Evolutionary conservation across 2,113 vertebrate genomes (phyloP).

Genomic region (Bambusicola thoracicus): DNA sequence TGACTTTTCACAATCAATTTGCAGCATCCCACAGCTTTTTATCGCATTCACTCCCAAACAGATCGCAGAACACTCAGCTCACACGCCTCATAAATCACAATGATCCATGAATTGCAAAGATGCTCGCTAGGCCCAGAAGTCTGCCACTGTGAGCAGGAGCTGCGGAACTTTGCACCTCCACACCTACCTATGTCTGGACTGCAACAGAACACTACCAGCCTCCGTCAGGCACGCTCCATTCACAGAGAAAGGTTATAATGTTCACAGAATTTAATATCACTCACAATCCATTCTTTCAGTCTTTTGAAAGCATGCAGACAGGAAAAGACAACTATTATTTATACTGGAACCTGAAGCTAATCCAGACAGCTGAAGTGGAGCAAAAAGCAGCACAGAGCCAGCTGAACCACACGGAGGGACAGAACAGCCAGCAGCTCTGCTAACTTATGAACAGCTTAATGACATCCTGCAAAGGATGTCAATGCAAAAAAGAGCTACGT

Average conservation of each 20-base stretch:
- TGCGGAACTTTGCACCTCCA: neutral
- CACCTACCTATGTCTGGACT: neutral
- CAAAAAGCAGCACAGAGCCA: neutral
- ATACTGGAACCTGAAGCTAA: neutral
- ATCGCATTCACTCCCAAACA: constrained; percentile 17
- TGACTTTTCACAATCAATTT: constrained; percentile 29
- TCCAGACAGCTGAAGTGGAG: neutral
- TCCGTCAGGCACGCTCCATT: rapidly evolving
- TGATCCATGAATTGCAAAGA: neutral
- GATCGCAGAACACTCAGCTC: neutral
- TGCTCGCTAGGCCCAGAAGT: neutral
- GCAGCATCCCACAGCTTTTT: neutral
- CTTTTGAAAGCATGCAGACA: neutral
- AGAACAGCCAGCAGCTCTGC: neutral
- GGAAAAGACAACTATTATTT: neutral
- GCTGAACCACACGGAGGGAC: neutral
- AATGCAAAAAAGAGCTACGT: neutral
- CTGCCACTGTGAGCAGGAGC: neutral
- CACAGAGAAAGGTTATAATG: neutral
- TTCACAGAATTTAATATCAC: neutral
- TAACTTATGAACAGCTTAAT: neutral
- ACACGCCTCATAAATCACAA: neutral
- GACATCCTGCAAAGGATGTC: neutral
- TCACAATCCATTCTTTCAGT: neutral
- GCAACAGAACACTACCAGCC: neutral